Conservation (phyloP, 1,140 invertebrate genomes). For the Drosophila aff. region DNA sequence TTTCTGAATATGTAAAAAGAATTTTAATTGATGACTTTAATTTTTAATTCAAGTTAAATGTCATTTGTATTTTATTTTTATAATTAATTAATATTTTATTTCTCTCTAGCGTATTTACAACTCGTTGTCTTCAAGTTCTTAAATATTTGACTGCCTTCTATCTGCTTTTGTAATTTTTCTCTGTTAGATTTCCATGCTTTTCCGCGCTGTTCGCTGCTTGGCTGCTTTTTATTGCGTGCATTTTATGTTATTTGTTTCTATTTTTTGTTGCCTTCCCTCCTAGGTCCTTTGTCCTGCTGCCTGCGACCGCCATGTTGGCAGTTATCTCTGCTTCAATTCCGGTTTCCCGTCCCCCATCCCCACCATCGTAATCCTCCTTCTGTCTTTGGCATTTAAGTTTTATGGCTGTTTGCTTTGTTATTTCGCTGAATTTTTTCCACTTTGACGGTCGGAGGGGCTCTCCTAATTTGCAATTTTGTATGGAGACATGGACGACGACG, state of each 20-base stretch:
- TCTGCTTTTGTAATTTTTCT: slow-evolving; percentile 31
- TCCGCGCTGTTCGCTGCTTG: slow-evolving; percentile 65
- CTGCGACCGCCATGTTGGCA: slow-evolving; percentile 58
- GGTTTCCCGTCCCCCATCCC: slow-evolving; percentile 17
- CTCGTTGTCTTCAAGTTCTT: neutral
- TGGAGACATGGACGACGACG: slow-evolving; percentile 63
- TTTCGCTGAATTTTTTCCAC: slow-evolving; percentile 42
- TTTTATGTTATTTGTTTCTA: slow-evolving; percentile 74
- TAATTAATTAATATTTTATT: neutral
- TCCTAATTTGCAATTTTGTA: slow-evolving; percentile 85
- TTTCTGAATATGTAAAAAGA: neutral
- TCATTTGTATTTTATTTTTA: no score
- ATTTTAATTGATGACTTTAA: neutral
- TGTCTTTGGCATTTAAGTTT: slow-evolving; percentile 63
- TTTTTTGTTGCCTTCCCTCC: slow-evolving; percentile 23
- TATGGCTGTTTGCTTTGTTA: slow-evolving; percentile 72
- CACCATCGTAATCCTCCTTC: slow-evolving; percentile 35
- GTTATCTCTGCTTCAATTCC: slow-evolving; percentile 62
- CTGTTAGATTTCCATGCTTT: slow-evolving; percentile 58
- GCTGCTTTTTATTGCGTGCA: slow-evolving; percentile 76
- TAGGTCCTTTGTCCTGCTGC: slow-evolving; percentile 7
- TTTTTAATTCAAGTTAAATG: neutral
- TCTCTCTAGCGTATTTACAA: neutral
- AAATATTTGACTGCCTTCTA: slow-evolving; percentile 14
- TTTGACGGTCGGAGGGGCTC: slow-evolving; percentile 50